phyloP scores from a whole-genome alignment of 2,888 invertebrate genomes.

The Tetragonisca angustula region DNA sequence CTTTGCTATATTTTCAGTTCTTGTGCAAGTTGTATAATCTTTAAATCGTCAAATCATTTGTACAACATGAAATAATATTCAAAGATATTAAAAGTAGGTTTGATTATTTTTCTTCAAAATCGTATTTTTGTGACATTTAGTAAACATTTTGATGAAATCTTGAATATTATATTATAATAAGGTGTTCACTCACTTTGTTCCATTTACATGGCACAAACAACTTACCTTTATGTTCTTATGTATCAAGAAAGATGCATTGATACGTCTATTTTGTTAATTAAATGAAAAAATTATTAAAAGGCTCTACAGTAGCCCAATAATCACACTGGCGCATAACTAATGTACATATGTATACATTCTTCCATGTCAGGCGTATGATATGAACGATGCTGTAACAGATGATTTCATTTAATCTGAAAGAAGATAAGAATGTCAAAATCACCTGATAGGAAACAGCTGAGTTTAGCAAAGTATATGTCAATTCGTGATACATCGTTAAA shows the following conservation, averaged over 20 bases:
- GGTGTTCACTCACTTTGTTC: neutral
- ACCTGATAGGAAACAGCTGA: conserved; percentile 66
- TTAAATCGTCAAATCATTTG: neutral
- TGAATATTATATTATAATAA: conserved; percentile 1
- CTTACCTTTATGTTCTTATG: conserved; percentile 64
- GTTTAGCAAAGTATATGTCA: conserved; percentile 10
- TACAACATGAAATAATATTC: neutral
- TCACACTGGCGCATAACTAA: conserved; percentile 48
- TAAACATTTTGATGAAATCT: conserved; percentile 57
- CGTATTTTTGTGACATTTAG: conserved; percentile 45
- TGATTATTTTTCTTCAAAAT: conserved; percentile 25
- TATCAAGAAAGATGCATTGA: conserved; percentile 70
- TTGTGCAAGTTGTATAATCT: neutral
- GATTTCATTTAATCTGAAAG: conserved; percentile 60
- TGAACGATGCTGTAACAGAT: conserved; percentile 63
- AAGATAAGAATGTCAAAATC: conserved; percentile 66
- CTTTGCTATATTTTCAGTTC: neutral
- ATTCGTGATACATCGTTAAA: neutral
- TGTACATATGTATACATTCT: conserved; percentile 32
- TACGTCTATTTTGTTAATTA: conserved; percentile 46
- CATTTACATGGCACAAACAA: conserved; percentile 18
- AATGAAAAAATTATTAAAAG: conserved; percentile 47
- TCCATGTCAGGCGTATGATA: conserved; percentile 40
- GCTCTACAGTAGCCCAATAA: conserved; percentile 42
- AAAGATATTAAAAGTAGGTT: neutral